A percentile compares a stretch with the other conserved stretches of the same genome.
phyloP scores from a whole-genome alignment of 35 echinoderm and acorn worm species.

The Anneissia japonica region DNA sequence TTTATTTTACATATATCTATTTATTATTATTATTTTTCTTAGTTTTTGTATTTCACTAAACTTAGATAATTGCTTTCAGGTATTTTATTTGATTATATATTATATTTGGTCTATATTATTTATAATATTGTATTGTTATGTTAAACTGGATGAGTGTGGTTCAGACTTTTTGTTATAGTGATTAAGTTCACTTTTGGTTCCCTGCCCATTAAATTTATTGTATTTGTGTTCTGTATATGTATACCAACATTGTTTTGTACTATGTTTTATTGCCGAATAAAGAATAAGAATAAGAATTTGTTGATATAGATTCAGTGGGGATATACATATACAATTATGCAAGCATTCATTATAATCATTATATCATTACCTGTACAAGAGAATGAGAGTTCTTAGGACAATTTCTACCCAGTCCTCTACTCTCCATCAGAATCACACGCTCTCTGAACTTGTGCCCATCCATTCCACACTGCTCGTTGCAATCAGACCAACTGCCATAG shows the following conservation, averaged over 20 bases:
- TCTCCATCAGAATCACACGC: slow-evolving; percentile 27
- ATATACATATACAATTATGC: slow-evolving; percentile 38
- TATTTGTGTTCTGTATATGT: not conserved
- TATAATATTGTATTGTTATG: too few species aligned
- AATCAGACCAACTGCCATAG: slow-evolving; percentile 57
- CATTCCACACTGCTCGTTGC: slow-evolving; percentile 56
- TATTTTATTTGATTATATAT: too few species aligned
- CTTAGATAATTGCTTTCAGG: too few species aligned
- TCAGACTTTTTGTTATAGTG: too few species aligned
- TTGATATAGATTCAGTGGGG: not conserved
- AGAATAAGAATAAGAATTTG: not conserved
- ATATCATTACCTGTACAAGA: not conserved
- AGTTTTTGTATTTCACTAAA: too few species aligned
- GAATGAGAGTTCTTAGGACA: slow-evolving; percentile 13
- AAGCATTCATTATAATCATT: not conserved
- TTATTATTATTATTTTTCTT: too few species aligned
- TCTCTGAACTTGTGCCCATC: slow-evolving; percentile 49
- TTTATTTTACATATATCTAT: too few species aligned
- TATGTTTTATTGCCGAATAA: not conserved
- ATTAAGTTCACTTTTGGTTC: too few species aligned
- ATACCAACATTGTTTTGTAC: not conserved
- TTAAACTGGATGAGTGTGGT: too few species aligned
- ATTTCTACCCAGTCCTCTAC: slow-evolving; percentile 30
- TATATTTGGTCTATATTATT: too few species aligned
- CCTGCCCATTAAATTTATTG: not conserved